phyloP scores from a whole-genome alignment of 2,888 invertebrate genomes.

The Acrobasis suavella region DNA sequence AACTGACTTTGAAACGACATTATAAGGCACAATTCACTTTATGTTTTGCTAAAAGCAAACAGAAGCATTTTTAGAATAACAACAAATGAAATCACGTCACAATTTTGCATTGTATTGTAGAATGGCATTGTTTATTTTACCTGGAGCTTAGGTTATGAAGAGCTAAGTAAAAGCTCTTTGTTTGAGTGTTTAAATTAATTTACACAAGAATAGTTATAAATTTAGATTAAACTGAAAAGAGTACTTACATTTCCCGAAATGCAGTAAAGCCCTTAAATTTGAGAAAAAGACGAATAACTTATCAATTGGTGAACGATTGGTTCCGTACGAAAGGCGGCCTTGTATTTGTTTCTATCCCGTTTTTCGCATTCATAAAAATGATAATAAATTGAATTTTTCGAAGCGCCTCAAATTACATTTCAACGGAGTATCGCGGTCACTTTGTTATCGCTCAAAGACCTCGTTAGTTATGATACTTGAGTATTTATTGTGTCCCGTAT shows the following conservation, averaged over 20 bases:
- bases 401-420: slow-evolving; percentile 32
- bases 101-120: neutral
- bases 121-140: neutral
- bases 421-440: slow-evolving; percentile 30
- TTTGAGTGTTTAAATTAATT: neutral
- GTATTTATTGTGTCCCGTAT: slow-evolving; percentile 22
- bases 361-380: slow-evolving; percentile 30
- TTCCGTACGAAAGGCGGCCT: slow-evolving; percentile 11
- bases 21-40: neutral
- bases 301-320: neutral
- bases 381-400: slow-evolving; percentile 36
- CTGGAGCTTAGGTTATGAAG: neutral
- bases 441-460: slow-evolving; percentile 31
- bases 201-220: neutral
- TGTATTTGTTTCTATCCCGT: slow-evolving; percentile 24
- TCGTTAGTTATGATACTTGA: slow-evolving; percentile 16
- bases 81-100: neutral
- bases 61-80: neutral
- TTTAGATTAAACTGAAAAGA: neutral
- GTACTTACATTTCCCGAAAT: neutral
- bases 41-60: slow-evolving; percentile 2
- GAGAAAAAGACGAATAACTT: too few relatives aligned
- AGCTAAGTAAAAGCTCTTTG: slow-evolving; percentile 3
- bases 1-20: neutral
- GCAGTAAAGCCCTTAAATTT: too few relatives aligned